phyloP scores from a whole-genome alignment of 2,113 vertebrate species.

The Pomatorhinus ruficollis region DNA sequence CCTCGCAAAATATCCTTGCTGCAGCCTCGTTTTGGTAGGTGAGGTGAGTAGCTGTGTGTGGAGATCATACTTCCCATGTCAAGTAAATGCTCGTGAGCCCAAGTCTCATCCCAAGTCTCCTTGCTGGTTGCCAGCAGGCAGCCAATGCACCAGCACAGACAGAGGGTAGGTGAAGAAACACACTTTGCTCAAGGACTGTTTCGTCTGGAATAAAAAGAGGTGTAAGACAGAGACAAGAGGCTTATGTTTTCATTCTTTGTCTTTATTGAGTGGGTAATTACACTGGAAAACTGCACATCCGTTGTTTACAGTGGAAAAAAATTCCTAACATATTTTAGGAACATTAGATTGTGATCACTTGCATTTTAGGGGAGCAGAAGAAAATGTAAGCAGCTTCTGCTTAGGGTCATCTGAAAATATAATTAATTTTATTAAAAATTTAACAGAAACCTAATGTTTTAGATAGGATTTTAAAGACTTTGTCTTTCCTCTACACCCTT shows the following conservation, averaged over 20 bases:
- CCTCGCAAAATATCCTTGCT: not conserved
- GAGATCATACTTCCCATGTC: not conserved
- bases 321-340: not conserved
- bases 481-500: not conserved
- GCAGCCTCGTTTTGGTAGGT: not conserved
- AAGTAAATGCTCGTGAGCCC: not conserved
- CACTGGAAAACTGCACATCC: not conserved
- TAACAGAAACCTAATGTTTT: not conserved
- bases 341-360: not conserved
- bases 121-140: not conserved
- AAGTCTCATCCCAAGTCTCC: not conserved
- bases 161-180: not conserved
- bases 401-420: not conserved
- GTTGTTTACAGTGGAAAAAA: not conserved
- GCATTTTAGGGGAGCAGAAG: not conserved
- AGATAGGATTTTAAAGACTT: slow-evolving; percentile 2
- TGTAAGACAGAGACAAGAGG: not conserved
- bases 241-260: not conserved
- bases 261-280: not conserved
- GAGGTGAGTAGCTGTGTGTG: not conserved
- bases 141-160: not conserved
- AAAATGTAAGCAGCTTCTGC: not conserved
- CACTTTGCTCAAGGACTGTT: not conserved
- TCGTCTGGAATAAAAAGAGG: not conserved
- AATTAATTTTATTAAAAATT: not conserved